Evolutionary conservation across 2,113 vertebrate genomes (phyloP), one percentile per base, ranked within the genome.

Genomic region (Rhineura floridana): DNA sequence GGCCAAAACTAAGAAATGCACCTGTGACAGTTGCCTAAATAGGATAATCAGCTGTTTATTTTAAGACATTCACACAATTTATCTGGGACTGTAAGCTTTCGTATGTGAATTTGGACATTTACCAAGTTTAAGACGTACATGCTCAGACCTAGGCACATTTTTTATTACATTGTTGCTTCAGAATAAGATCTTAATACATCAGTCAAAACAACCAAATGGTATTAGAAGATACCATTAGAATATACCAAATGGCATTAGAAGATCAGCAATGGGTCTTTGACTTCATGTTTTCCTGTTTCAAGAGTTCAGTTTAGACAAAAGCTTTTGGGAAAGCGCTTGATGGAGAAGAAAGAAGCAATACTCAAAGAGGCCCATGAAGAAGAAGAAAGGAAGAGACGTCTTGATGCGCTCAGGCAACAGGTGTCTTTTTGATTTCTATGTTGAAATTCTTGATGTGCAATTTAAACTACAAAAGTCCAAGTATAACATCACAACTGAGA

Each of bases 291-390:
- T 83, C 72, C 46, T 76, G 36, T 87, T 67, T 59, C 65, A 83
- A 99, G 98, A 95, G 97, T 98, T 65, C 95, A 86, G 93, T 97
- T 98, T 70, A 97, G 98, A 55, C 96, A 95, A 6, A 96, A 95
- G 0, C 5, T 97, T 44, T 84, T 97, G 86, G 95, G 96, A 91
- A 86, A 88, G 55, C 95, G 93, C 83, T 77, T 88, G 93, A 96
- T 93, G 94, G 92, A 97, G 91, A 97, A 90, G 62, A 96, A 96
- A 95, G 95, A 91, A 33, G 63, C 42, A 86, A 95, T 95, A 77
- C 95, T 96, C 33, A 92, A 95, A 39, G 97, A 90, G 86, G 97
- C 93, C 0, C 94, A 91, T 46, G 96, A 95, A 73, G 93, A 97
- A 59, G 90, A 94, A 86, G 94, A 97, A 39, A 96, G 86, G 90